Evolutionary conservation across 2,797 vertebrate species (phyloP), one percentile per base, ranked within the genome.

Genomic region (Eurystomus glaucurus): DNA sequence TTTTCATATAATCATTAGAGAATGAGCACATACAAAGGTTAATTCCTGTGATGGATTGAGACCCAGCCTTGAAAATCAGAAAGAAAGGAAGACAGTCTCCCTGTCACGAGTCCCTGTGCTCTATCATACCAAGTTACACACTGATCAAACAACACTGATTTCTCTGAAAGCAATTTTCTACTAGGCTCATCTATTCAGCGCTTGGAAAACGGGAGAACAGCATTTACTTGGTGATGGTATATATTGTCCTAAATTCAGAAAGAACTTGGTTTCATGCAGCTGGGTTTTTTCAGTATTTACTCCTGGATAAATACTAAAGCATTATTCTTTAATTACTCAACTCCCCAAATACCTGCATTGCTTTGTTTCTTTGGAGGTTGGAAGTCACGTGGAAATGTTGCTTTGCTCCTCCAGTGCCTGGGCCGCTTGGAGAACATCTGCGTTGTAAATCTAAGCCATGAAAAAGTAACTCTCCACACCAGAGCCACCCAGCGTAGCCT

Each of bases 11-110:
- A 62, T 10, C 14, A 88, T 79, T 45, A 64, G 77, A 95, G 64
- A 85, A 74, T 48, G 6, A 65, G 29, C n/a, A 71, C 7, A 64
- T 8, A 66, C 28, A 70, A 62, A 94, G 52, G 39, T 87, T 82
- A 88, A 82, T 76, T 93, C 69, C 69, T 65, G 45, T 4, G 3
- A 45, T 43, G 14, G 58, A 92, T 2, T 76, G 58, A 94, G 58
- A 83, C 29, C 51, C 17, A 92, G 74, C 84, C 84, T 91, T 92
- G 81, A 86, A 95, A 91, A 90, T 55, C 50, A 91, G 35, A 85
- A 91, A 37, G 43, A 58, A 87, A 66, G 55, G 39, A 55, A 93
- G 60, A 64, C 33, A 50, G 48, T 29, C 13, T 71, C n/a, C 22
- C 22, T 41, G 20, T 31, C 11, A 57, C 2, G 5, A 61, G 46